Conservation (phyloP, 2,888 invertebrate genomes). For the Pammene fasciana region DNA sequence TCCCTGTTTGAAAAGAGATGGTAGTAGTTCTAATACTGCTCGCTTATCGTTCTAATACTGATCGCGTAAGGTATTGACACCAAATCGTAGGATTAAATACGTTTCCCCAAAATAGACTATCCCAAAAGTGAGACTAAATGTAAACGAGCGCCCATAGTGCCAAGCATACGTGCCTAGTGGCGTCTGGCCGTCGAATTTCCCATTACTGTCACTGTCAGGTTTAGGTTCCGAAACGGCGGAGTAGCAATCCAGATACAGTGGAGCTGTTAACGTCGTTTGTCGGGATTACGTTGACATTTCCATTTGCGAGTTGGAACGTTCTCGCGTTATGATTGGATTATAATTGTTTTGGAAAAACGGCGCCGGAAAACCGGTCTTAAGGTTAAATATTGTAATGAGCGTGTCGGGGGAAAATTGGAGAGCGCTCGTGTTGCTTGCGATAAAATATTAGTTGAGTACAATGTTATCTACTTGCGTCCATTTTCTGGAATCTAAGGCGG, state of each 20-base stretch:
- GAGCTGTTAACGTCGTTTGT: conserved; percentile 50
- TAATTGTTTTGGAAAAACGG: conserved; percentile 52
- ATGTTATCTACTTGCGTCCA: neutral
- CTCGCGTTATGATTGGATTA: conserved; percentile 47
- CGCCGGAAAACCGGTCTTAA: conserved; percentile 26
- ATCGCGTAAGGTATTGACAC: too few relatives aligned
- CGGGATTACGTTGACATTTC: conserved; percentile 59
- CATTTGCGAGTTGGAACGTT: conserved; percentile 52
- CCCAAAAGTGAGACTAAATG: neutral
- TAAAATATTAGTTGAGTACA: neutral
- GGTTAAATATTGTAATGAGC: conserved; percentile 39
- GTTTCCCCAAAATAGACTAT: too few relatives aligned
- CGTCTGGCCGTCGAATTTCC: conserved; percentile 37
- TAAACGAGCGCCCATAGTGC: conserved; percentile 5
- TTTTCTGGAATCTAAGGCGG: too few relatives aligned
- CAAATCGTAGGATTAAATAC: too few relatives aligned
- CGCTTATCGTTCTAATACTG: too few relatives aligned
- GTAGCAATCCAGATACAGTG: conserved; percentile 39
- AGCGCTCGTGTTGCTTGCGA: neutral
- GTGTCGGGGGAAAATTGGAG: conserved; percentile 4
- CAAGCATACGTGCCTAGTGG: conserved; percentile 25
- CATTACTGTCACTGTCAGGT: conserved; percentile 40
- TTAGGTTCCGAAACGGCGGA: conserved; percentile 22
- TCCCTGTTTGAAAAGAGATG: too few relatives aligned
- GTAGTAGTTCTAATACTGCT: too few relatives aligned